Evolutionary conservation across 1,140 invertebrate genomes (phyloP).

Genomic region (Ceratina japonica): DNA sequence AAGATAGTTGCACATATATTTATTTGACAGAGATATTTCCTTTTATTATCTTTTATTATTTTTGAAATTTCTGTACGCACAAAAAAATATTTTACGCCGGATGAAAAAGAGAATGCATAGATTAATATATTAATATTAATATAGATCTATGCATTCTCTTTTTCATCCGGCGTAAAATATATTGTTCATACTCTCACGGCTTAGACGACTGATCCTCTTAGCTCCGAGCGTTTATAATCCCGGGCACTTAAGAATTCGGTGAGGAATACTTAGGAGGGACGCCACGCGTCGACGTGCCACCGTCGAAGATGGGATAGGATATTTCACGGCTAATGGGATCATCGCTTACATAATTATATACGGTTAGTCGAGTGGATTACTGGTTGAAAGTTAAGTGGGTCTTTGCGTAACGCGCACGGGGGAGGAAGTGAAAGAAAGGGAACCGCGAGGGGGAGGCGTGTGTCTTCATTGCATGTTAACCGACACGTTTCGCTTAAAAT

Average conservation of each 20-base stretch:
- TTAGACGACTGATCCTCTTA: too few species aligned
- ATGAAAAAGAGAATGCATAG: too few species aligned
- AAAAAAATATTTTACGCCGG: too few species aligned
- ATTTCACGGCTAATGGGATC: conserved; percentile 58
- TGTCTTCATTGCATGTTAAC: conserved; percentile 37
- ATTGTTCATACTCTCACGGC: too few species aligned
- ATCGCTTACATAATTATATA: conserved; percentile 60
- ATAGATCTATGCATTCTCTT: too few species aligned
- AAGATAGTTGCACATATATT: too few species aligned
- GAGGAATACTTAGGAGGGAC: background rate
- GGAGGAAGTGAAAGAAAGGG: conserved; percentile 57
- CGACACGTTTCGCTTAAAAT: conserved; percentile 38
- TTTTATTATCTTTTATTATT: background rate
- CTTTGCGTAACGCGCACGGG: conserved; percentile 46
- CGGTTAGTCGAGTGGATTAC: conserved; percentile 51
- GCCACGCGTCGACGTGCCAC: background rate
- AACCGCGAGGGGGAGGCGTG: conserved; percentile 30
- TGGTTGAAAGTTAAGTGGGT: conserved; percentile 41
- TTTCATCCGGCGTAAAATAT: background rate
- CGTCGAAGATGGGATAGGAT: conserved; percentile 51
- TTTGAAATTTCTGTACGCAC: too few species aligned
- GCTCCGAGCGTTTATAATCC: too few species aligned
- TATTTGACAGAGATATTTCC: too few species aligned
- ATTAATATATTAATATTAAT: too few species aligned
- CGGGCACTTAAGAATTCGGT: background rate